Evolutionary conservation across 2,888 invertebrate species (phyloP).

Genomic region (Serripes groenlandicus): DNA sequence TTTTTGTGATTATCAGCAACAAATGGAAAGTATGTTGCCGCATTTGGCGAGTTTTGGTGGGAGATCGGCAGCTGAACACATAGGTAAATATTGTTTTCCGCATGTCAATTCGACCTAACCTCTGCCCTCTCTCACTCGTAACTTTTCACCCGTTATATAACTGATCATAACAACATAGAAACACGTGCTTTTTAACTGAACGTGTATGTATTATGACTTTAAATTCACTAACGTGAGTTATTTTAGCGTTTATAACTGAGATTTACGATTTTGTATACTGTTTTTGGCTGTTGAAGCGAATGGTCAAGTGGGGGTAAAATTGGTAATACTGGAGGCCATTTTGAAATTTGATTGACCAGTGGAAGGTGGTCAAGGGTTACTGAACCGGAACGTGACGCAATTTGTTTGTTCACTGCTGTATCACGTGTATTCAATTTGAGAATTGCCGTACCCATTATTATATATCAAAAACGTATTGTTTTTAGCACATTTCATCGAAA

Average conservation of each 20-base stretch:
- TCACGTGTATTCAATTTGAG: slow-evolving; percentile 4
- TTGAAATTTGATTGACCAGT: slow-evolving; percentile 48
- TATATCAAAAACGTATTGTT: too few relatives aligned
- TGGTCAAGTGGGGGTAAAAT: neutral
- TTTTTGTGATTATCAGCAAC: slow-evolving; percentile 72
- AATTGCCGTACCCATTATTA: neutral
- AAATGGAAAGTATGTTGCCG: slow-evolving; percentile 65
- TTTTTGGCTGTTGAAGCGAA: neutral
- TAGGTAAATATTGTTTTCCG: slow-evolving; percentile 61
- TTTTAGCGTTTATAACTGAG: neutral
- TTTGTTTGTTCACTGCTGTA: too few relatives aligned
- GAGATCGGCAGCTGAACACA: slow-evolving; percentile 54
- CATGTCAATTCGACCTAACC: slow-evolving; percentile 48
- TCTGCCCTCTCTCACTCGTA: slow-evolving; percentile 57
- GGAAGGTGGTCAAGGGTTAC: neutral
- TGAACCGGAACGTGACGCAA: slow-evolving; percentile 9
- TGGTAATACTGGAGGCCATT: slow-evolving; percentile 49
- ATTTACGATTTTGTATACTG: neutral
- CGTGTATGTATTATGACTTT: too few relatives aligned
- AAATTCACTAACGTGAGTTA: too few relatives aligned
- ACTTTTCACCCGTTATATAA: slow-evolving; percentile 60
- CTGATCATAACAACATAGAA: slow-evolving; percentile 35
- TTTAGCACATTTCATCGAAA: too few relatives aligned
- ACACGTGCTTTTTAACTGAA: slow-evolving; percentile 9
- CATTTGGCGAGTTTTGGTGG: slow-evolving; percentile 61